Evolutionary conservation across 2,797 vertebrate genomes (phyloP), one percentile per base, ranked within the genome.

Genomic region (Eulemur rubriventer): DNA sequence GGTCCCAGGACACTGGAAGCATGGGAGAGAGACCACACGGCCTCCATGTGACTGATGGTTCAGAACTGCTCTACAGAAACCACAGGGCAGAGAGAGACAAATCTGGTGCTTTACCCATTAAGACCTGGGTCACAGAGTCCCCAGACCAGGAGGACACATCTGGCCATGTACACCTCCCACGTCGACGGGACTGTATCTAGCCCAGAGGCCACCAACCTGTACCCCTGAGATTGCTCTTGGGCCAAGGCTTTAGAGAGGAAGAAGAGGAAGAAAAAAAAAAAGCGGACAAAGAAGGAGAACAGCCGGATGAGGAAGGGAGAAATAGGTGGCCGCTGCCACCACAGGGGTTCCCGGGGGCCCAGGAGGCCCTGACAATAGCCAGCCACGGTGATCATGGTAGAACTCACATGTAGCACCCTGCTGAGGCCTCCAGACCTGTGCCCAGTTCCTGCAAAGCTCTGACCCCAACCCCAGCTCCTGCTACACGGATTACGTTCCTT

Each of bases 261-360:
- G 30, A 90, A 52, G 35, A 6, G 30, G 59, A 17, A 79, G 63
- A 17, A 33, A 52, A 65, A 65, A 65, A 65, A 30, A 61, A 26
- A 26, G 14, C 26, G 10, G 30, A 75, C 41, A 38, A 22, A 61
- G 1, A 55, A 20, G 20, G 3, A 4, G 17, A 81, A 14, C 6
- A 55, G 38, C 8, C 33, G 2, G 0, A 55, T 7, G 30, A 57
- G 22, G 12, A 78, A 65, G 35, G 26, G 22, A 93, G 61, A 86
- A 57, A 61, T 26, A 67, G 61, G 65, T 8, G 26, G 61, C 59
- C 69, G 20, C 35, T 41, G 2, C 67, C 13, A 35, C 7, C 2
- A 9, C 16, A 22, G 28, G 41, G 12, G 0, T 17, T 38, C 57
- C 20, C 0, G 0, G 1, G 10, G 4, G 8, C 12, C 41, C 50